phyloP scores from a whole-genome alignment of 2,888 invertebrate genomes.

The Perdita meconis region DNA sequence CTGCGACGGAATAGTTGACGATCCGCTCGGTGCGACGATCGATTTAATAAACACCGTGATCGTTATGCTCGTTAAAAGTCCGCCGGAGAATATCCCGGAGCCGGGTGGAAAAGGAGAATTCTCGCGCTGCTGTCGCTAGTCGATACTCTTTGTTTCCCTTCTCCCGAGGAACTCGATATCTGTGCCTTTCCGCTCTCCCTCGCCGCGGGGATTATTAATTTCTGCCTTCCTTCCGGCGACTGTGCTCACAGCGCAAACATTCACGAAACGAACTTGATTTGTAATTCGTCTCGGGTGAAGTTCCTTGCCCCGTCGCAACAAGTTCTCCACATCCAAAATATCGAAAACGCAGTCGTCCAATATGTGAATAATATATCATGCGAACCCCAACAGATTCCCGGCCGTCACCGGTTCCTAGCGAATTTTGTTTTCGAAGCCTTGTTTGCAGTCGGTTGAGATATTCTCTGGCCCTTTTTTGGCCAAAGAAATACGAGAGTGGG shows the following conservation, averaged over 20 bases:
- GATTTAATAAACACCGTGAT: slow-evolving; percentile 57
- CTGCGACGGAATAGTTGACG: slow-evolving; percentile 30
- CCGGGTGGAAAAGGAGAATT: not conserved
- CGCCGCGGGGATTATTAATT: slow-evolving; percentile 28
- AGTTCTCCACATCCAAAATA: not conserved
- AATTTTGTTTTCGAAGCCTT: slow-evolving; percentile 13
- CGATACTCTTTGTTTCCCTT: not conserved
- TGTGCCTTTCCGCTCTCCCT: not conserved
- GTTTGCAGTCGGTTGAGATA: not conserved
- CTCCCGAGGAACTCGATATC: not conserved
- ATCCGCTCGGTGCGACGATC: slow-evolving; percentile 44
- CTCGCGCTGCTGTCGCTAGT: not conserved
- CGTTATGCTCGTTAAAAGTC: slow-evolving; percentile 52
- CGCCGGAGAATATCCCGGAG: not conserved
- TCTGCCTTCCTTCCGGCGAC: not conserved
- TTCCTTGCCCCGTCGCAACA: not conserved
- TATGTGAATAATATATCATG: not conserved
- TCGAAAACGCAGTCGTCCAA: slow-evolving; percentile 11
- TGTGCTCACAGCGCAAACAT: not conserved
- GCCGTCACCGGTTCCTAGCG: no score
- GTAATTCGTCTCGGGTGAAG: not conserved
- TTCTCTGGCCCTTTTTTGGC: not conserved
- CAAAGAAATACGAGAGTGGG: not conserved
- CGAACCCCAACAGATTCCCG: no score
- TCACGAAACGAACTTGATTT: not conserved